Evolutionary conservation across 2,888 invertebrate species (phyloP).

Genomic region (Mongoloraphidia duomilia): DNA sequence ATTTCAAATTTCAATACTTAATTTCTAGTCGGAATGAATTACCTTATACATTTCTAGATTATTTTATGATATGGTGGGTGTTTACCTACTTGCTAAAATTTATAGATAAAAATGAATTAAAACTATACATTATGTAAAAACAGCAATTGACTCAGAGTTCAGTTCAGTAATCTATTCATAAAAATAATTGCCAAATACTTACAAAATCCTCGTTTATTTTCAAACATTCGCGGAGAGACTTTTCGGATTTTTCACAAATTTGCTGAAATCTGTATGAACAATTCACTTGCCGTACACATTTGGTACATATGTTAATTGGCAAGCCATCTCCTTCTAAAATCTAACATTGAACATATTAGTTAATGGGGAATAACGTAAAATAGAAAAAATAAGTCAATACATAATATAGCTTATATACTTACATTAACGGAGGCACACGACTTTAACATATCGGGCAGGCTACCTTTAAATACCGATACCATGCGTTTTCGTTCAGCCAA

Average conservation of each 20-base stretch:
- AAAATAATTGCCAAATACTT: no score
- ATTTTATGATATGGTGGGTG: no score
- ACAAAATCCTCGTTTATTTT: no score
- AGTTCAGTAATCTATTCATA: no score
- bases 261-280: constrained; percentile 5
- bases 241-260: constrained; percentile 8
- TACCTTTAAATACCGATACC: constrained; percentile 1
- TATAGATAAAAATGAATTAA: background rate
- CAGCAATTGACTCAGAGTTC: no score
- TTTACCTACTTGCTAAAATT: background rate
- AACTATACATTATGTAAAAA: background rate
- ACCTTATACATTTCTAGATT: no score
- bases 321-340: constrained; percentile 3
- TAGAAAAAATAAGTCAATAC: background rate
- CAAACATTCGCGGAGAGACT: background rate
- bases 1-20: no score
- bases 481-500: constrained; percentile 3
- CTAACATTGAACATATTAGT: background rate
- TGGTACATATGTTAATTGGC: constrained; percentile 3
- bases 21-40: no score
- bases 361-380: background rate
- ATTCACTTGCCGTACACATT: constrained; percentile 5
- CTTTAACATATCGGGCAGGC: constrained; percentile 4
- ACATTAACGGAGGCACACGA: constrained; percentile 3
- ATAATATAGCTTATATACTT: background rate